Base-by-base conservation (phyloP, 1,140 invertebrate genomes). In the Pogonognathellus flavescens region DNA sequence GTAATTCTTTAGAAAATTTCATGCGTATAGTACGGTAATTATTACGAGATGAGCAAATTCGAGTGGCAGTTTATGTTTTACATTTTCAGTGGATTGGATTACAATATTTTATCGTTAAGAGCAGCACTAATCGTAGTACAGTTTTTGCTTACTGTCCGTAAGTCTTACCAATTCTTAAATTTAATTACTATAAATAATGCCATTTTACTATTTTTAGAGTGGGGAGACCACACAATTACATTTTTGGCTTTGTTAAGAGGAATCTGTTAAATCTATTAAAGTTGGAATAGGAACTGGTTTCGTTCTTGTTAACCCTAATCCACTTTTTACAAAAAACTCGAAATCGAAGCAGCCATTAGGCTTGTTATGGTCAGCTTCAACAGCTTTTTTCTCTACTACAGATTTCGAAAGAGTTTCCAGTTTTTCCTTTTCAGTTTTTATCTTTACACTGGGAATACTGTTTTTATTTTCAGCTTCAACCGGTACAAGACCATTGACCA, bases 391-490 rank as follows among this genome's bases (percentile, higher is more conserved):
- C 0, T 55, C 72, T 66, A 3, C 11, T 50, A 18, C 18, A 41
- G 31, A 41, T 81, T 53, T 50, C 1, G 22, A n/a, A 53, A 3
- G 81, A n/a, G 0, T 20, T 22, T 50, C 55, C n/a, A 52, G 41
- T 14, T 52, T 49, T 85, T 57, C 83, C 20, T 62, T 49, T 85
- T 57, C 62, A 76, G 31, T 76, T 76, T 76, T 76, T 31, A 76
- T 20, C 14, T 76, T 10, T 13, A 57, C 31, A 50, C n/a, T 76
- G n/a, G 16, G 31, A 76, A 76, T 76, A 76, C 70, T 76, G 70
- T 76, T 49, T 76, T 49, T 76, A 18, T 49, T n/a, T 16, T 76
- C 70, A 18, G 16, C 0, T 5, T 1, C 16, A 0, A 31, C 13
- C 9, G 8, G 41, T 50, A 6, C 31, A 41, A 41, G 2, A 41